These are phyloP conservation scores for Momotus momota DNA, from an alignment of 2,797 vertebrate genomes.

Conservation along the genomic window DNA sequence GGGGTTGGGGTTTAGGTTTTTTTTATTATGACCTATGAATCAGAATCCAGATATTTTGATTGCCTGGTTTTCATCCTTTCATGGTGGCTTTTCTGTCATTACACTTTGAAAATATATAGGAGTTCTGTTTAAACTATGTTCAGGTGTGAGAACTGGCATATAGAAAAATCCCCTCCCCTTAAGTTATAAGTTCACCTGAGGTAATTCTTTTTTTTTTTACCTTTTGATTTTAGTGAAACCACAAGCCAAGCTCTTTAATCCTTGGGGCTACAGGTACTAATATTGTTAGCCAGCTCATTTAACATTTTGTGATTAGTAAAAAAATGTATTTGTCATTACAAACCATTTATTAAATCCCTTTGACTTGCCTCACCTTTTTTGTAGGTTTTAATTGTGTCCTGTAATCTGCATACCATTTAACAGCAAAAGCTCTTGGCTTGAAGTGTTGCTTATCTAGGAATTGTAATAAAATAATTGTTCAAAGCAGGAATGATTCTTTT, in stretches of 20 bases:
- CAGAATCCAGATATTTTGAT: neutral
- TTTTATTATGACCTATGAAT: neutral
- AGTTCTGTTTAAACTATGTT: constrained; percentile 20
- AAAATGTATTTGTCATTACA: constrained; percentile 14
- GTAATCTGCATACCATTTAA: neutral
- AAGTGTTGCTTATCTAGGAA: constrained; percentile 2
- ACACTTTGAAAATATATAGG: neutral
- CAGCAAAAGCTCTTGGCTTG: neutral
- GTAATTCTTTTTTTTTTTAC: neutral
- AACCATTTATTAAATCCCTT: constrained; percentile 2
- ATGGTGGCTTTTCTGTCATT: neutral
- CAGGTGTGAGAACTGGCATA: neutral
- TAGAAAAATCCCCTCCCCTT: neutral
- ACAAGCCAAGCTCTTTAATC: neutral
- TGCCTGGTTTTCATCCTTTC: neutral
- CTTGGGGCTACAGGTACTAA: neutral
- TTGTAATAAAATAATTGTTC: constrained; percentile 19
- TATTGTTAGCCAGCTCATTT: constrained; percentile 5
- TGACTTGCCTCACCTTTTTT: neutral
- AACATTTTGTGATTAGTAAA: neutral
- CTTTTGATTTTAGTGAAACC: neutral
- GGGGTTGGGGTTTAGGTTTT: neutral
- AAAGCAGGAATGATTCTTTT: constrained; percentile 35
- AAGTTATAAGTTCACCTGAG: constrained; percentile 17
- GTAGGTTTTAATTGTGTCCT: constrained; percentile 34